Base-by-base conservation (phyloP, 92 coral and sea anemone species). In the Siderastrea siderea region DNA sequence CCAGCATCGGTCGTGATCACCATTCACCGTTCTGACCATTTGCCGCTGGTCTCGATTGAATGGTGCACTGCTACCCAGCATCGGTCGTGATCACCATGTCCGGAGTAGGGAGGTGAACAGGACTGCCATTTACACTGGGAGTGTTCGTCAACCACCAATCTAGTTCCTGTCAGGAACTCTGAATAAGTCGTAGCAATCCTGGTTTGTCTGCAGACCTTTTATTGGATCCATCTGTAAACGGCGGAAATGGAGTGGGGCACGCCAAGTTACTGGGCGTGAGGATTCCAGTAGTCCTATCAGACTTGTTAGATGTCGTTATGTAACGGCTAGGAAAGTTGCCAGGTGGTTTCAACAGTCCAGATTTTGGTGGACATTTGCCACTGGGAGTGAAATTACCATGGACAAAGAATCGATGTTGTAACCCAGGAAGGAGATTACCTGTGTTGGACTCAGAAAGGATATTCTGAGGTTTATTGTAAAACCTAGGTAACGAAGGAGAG, bases 231-330 rank as follows among this genome's bases (percentile, higher is more conserved):
- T 78, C 65, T 91, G 89, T 65, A 74, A 51, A 74, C 69, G 63
- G 17, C 87, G 62, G 53, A 63, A 85, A 68, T 84, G 90, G 7
- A 84, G 93, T 15, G 92, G 92, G 14, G 85, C 89, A 19, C 51
- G 70, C 77, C 87, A 84, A 3, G 84, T 68, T 11, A 89, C 81
- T 3, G 89, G 85, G 16, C 89, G 89, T 57, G 63, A 10, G 1
- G 86, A 70, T 69, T 84, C 93, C 12, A 76, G 86, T 1, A 78
- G 54, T 8, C 86, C 90, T 7, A 84, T 47, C 1, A 90, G 49
- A 17, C 78, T 86, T 16, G 90, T 84, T 49, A 90, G 12, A 19
- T 58, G 54, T 17, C 84, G 71, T 0, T 63, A 66, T 14, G 81
- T 2, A 16, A 62, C 11, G 13, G 58, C n/a, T 72, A 3, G 75